phyloP scores from a whole-genome alignment of 2,888 invertebrate genomes.

The Megamerina dolium region DNA sequence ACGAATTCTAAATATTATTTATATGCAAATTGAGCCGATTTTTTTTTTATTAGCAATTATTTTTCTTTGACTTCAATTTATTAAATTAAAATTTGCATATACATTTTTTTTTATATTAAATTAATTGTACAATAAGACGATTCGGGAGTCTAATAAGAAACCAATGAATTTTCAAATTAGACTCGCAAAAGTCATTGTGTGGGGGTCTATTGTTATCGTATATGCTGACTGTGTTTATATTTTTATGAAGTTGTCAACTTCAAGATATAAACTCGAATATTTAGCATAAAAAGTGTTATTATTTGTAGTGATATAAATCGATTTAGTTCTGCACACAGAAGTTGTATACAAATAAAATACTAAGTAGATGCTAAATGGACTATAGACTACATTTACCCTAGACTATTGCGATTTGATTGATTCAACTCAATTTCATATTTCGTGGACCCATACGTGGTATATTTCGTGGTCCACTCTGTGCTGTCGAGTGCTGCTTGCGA shows the following conservation, averaged over 20 bases:
- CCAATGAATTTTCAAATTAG: slow-evolving; percentile 41
- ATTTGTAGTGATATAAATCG: no score
- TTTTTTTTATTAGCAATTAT: slow-evolving; percentile 4
- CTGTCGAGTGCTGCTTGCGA: slow-evolving; percentile 22
- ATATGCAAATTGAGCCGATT: no score
- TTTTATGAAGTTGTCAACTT: no score
- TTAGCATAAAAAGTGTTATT: no score
- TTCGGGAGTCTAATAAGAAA: slow-evolving; percentile 50
- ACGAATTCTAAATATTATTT: no score
- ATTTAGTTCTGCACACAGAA: no score
- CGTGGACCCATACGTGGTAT: slow-evolving; percentile 40
- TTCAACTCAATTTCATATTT: slow-evolving; percentile 25
- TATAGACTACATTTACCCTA: neutral
- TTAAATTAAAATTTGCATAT: slow-evolving; percentile 5
- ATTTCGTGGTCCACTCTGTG: slow-evolving; percentile 31
- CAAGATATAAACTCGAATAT: no score
- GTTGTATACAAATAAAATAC: neutral
- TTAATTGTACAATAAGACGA: slow-evolving; percentile 30
- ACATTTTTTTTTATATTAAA: neutral
- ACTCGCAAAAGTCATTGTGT: slow-evolving; percentile 44
- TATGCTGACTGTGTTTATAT: no score
- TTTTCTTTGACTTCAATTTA: slow-evolving; percentile 1
- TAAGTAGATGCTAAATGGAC: neutral
- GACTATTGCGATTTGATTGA: neutral
- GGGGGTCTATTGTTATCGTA: slow-evolving; percentile 1